Conservation (phyloP, 2,888 invertebrate genomes). For the Chalcis sispes region DNA sequence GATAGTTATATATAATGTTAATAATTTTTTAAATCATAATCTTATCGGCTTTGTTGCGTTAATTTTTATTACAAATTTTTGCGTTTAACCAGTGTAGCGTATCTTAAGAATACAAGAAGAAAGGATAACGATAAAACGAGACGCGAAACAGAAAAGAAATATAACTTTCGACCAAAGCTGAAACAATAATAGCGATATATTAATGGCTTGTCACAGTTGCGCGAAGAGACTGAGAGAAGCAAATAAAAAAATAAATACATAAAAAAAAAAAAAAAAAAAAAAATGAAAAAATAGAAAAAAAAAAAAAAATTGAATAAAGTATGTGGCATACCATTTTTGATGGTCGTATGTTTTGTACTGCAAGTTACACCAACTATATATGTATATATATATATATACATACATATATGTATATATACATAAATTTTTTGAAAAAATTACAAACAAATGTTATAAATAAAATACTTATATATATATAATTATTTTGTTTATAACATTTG, state of each 20-base stretch:
- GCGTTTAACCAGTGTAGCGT: slow-evolving; percentile 8
- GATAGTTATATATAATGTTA: no score
- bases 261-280: slow-evolving; percentile 26
- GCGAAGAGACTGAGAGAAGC: slow-evolving; percentile 21
- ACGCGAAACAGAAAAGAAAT: slow-evolving; percentile 43
- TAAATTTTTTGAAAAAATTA: no score
- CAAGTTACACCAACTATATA: slow-evolving; percentile 53
- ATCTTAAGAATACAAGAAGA: slow-evolving; percentile 1
- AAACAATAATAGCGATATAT: slow-evolving; percentile 61
- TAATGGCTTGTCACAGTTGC: slow-evolving; percentile 39
- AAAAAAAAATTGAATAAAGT: slow-evolving; percentile 6
- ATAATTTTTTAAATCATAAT: no score
- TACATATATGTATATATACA: no score
- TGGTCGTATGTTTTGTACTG: slow-evolving; percentile 36
- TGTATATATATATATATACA: no score
- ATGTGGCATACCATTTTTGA: slow-evolving; percentile 37
- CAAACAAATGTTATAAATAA: no score
- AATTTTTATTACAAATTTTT: neutral
- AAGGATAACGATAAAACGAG: slow-evolving; percentile 27
- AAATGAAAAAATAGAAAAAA: slow-evolving; percentile 1
- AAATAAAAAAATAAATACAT: slow-evolving; percentile 19
- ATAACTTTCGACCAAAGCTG: slow-evolving; percentile 60
- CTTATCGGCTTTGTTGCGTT: no score
- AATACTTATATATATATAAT: no score
- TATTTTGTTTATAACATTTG: no score